Percentiles rank a stretch among this genome's conserved stretches.
phyloP scores from a whole-genome alignment of 2,888 invertebrate genomes.

The Ophion costatus region DNA sequence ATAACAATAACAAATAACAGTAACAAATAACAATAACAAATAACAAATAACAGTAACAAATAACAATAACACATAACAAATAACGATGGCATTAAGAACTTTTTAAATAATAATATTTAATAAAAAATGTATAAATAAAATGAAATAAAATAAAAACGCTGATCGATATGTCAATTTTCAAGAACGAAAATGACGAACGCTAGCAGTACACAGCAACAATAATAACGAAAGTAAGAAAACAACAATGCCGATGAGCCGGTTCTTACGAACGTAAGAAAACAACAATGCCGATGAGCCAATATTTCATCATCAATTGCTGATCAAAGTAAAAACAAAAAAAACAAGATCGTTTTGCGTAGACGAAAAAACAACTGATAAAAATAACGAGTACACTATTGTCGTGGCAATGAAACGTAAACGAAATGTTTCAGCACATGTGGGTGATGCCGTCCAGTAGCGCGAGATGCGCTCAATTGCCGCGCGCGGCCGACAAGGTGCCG shows the following conservation, averaged over 20 bases:
- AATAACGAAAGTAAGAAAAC: neutral
- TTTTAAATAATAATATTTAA: neutral
- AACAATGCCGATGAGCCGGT: neutral
- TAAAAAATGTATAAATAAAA: neutral
- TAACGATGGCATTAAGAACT: neutral
- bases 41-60: too few relatives aligned
- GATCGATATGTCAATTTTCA: neutral
- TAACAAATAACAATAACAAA: too few relatives aligned
- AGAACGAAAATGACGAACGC: neutral
- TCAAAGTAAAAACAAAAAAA: neutral
- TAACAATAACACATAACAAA: too few relatives aligned
- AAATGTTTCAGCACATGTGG: conserved; percentile 94
- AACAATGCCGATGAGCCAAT: neutral
- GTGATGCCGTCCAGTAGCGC: conserved; percentile 99
- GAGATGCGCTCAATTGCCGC: conserved; percentile 97
- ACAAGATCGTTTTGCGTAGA: conserved; percentile 71
- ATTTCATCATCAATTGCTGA: too few relatives aligned
- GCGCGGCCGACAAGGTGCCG: conserved; percentile 98
- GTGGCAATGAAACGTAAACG: neutral
- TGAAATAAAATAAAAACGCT: neutral
- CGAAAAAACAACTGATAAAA: neutral
- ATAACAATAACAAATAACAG: too few relatives aligned
- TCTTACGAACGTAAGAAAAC: neutral
- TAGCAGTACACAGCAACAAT: neutral
- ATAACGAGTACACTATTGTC: conserved; percentile 71